Evolutionary conservation across 2,888 invertebrate genomes (phyloP), one percentile per base, ranked within the genome.

Genomic region (Anarsia innoxiella): DNA sequence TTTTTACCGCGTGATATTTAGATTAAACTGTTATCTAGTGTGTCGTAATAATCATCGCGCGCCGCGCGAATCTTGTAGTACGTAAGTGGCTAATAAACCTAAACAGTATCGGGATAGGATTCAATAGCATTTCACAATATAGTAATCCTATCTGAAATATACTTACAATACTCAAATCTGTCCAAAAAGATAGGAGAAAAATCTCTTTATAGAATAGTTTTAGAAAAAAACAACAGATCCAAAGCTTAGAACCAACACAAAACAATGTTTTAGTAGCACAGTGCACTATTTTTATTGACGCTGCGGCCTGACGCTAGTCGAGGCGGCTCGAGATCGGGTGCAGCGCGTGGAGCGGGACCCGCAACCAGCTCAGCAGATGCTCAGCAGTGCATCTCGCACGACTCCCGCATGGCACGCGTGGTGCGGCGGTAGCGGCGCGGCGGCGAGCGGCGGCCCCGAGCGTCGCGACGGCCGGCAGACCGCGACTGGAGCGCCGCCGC

Each of bases 381-480:
- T 69, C 67, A 74, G 59, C 65, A 66, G 67, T 74, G 75, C 80
- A 79, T 76, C 64, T 66, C 66, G 53, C 52, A 54, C 63, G 61
- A 57, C n/a, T n/a, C n/a, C n/a, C 58, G 64, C 71, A 68, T 64
- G 59, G 51, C 48, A 62, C 67, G 67, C 59, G 70, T 51, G 52
- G 53, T 73, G 74, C 66, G 42, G 37, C 41, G 45, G 45, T 75
- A 67, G 69, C 82, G 79, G 68, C 76, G 75, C 77, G 77, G 53
- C 48, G 59, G 54, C 55, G 62, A 78, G 64, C 60, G 66, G 70
- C 75, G 71, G 74, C 78, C 76, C 75, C 79, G 66, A 78, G 75
- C 80, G 79, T 82, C 83, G 83, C 83, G 78, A 75, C 80, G 82
- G 82, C 82, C 82, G 83, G 76, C 82, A 69, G 74, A 83, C 80